phyloP scores from a whole-genome alignment of 2,888 invertebrate genomes.

The Conchocele bisecta region DNA sequence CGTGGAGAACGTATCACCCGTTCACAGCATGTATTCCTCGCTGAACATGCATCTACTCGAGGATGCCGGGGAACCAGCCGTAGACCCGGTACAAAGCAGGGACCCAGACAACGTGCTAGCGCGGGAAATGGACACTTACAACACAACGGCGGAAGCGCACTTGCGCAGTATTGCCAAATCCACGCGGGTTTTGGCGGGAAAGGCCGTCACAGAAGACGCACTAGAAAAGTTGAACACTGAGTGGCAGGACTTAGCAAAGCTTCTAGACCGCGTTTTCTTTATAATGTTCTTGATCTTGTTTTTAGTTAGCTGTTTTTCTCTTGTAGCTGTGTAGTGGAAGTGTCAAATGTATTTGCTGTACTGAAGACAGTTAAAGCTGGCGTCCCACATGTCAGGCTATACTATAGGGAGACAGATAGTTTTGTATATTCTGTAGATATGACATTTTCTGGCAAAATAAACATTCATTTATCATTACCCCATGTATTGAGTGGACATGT shows the following conservation, averaged over 20 bases:
- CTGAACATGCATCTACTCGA: conserved; percentile 1
- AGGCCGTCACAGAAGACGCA: background rate
- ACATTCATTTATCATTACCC: too few species aligned
- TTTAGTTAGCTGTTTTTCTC: too few species aligned
- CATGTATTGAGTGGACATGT: too few species aligned
- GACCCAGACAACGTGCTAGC: background rate
- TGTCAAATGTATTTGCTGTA: too few species aligned
- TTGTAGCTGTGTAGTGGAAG: too few species aligned
- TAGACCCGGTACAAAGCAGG: background rate
- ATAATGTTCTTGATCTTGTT: background rate
- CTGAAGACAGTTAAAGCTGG: too few species aligned
- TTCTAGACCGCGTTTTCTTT: background rate
- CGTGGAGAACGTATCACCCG: background rate
- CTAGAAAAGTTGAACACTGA: conserved; percentile 1
- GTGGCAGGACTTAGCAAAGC: conserved; percentile 5
- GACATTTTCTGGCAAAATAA: too few species aligned
- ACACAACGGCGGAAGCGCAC: conserved; percentile 1
- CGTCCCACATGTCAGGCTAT: too few species aligned
- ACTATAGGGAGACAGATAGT: too few species aligned
- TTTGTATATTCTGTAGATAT: too few species aligned
- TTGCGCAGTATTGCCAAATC: conserved; percentile 15
- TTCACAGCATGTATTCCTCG: conserved; percentile 11
- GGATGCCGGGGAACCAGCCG: conserved; percentile 1
- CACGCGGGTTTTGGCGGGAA: background rate
- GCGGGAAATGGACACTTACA: conserved; percentile 6